These are phyloP conservation scores for Megaptera novaeangliae DNA, from an alignment of 2,113 vertebrate species.

Conservation along the genomic window DNA sequence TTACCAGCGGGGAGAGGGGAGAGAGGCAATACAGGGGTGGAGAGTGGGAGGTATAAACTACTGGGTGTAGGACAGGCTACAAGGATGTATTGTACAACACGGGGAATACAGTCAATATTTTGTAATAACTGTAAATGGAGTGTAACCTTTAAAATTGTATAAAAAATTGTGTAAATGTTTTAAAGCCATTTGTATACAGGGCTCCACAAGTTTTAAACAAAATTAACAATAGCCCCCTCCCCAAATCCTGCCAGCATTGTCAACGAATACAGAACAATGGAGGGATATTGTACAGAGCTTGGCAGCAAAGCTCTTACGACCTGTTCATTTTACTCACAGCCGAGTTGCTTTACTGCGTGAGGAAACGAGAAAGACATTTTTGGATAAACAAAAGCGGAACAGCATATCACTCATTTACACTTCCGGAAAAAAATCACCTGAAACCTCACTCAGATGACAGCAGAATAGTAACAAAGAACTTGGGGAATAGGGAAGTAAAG, in stretches of 20 bases:
- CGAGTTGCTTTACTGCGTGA: neutral
- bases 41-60: too few relatives aligned
- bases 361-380: neutral
- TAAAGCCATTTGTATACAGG: neutral
- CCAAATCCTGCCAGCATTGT: neutral
- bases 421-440: neutral
- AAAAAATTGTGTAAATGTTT: neutral
- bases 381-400: neutral
- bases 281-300: neutral
- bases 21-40: neutral
- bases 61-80: neutral
- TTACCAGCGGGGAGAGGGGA: fast-evolving
- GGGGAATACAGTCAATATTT: neutral
- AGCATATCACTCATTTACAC: neutral
- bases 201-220: neutral
- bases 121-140: neutral
- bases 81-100: neutral
- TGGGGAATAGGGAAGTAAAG: neutral
- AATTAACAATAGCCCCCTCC: neutral
- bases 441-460: neutral
- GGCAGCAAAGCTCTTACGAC: neutral
- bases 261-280: neutral
- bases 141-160: neutral
- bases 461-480: neutral
- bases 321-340: neutral